Base-by-base conservation (phyloP, 2,888 invertebrate genomes). In the Augochlorella aurata region DNA sequence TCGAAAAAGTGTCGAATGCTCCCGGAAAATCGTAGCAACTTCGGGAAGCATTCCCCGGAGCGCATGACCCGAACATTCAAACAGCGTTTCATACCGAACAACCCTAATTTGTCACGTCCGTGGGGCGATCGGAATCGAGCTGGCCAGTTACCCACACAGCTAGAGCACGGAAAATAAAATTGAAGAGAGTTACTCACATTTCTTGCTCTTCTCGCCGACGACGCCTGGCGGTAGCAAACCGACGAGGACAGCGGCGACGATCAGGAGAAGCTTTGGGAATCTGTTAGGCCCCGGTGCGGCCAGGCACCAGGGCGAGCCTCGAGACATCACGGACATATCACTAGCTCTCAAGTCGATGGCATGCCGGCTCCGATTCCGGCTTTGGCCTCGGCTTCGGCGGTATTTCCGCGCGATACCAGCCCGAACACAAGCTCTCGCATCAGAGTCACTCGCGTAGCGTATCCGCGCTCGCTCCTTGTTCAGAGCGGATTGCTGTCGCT, bases 121-220 rank as follows among this genome's bases (percentile, higher is more conserved):
- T n/a, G 18, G 2, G 1, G 24, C 9, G 44, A 9, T 21, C 14
- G n/a, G 18, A 29, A 29, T 29, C 29, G 29, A 29, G 29, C 29
- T 29, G 29, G 29, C 1, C 38, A 38, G 38, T 38, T 38, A 38
- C 38, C 38, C 24, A 14, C 38, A 4, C 38, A 58, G 29, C 0
- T 14, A 14, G 18, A 38, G 5, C 14, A 38, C 63, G 8, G 24
- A 10, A 50, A 29, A n/a, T 2, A 44, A 50, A 21, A 52, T 49
- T 61, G 38, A 9, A 3, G n/a, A 29, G 18, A 5, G 16, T 58
- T 77, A 92, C 93, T 92, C 81, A 93, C 93, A 91, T 82, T 92
- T 88, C 76, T 91, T 91, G 87, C 87, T 92, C 86, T 89, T 90
- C 81, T 93, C 93, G 18, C 85, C 90, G 77, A 76, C 79, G 85